Base-by-base conservation (phyloP, 2,797 vertebrate genomes). In the Trachops cirrhosus region DNA sequence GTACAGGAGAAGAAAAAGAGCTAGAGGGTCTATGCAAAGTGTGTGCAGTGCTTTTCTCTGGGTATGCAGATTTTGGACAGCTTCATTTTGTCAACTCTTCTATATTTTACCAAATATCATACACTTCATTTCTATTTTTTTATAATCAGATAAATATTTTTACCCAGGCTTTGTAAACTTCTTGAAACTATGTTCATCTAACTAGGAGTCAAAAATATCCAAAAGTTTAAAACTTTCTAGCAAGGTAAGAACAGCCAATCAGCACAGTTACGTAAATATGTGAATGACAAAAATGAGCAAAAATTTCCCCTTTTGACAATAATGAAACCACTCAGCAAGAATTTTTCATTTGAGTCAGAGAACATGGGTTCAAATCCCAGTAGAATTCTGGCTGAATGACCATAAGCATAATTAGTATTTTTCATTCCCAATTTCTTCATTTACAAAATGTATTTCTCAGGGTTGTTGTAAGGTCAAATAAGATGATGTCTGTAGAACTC, bases 21-120 rank as follows among this genome's bases (percentile, higher is more conserved):
- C 32, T 21, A 19, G 74, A 67, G 48, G 68, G n/a, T 64, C 71
- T 62, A 44, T 32, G 9, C 26, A 46, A 92, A 89, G 5, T 4
- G 8, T 3, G 21, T 52, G 6, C 16, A 41, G 9, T 48, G 22
- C n/a, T 77, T 84, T 83, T 70, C 24, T 41, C 41, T 44, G 34
- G 34, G 29, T 41, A 73, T 64, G 52, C 37, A 71, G 79, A 78
- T 64, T 71, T 93, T 39, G 15, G 37, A 7, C 67, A 19, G 46
- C 70, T 83, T 85, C 82, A 57, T 12, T 88, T 95, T 70, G 88
- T 52, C 71, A 92, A 52, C 37, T 78, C 88, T 52, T 92, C 37
- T 9, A 4, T 46, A 84, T 78, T 70, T 95, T 89, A 34, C 44
- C 10, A 68, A 64, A 64, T 71, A 59, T 41, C 89, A 46, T 22